Percentiles rank a stretch among this genome's conserved stretches.
phyloP scores from a whole-genome alignment of 92 coral and sea anemone species.

The Hydrozoanthus gracilis region DNA sequence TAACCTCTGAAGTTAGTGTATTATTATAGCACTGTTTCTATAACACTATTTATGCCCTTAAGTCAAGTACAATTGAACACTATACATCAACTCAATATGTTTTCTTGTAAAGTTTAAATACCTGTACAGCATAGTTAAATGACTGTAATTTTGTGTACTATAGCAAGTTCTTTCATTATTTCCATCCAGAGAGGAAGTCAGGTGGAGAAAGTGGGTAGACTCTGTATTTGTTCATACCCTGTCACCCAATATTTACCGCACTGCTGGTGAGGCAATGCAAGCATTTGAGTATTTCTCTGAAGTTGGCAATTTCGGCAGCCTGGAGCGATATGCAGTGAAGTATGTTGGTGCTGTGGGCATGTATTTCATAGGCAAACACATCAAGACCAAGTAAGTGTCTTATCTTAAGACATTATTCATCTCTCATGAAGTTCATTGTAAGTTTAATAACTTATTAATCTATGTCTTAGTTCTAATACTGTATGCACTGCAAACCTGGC shows the following conservation, averaged over 20 bases:
- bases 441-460: no score
- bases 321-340: constrained; percentile 83
- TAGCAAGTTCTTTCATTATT: background rate
- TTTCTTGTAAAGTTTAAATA: no score
- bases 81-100: no score
- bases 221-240: constrained; percentile 88
- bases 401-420: background rate
- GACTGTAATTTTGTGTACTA: no score
- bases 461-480: background rate
- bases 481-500: background rate
- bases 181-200: constrained; percentile 80
- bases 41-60: no score
- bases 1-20: no score
- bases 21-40: no score
- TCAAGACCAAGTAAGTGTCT: constrained; percentile 77
- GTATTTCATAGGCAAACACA: constrained; percentile 92
- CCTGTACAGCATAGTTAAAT: no score
- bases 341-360: constrained; percentile 87
- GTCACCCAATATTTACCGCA: constrained; percentile 99
- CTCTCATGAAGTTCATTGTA: background rate
- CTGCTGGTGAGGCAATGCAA: constrained; percentile 87
- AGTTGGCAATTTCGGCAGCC: constrained; percentile 78
- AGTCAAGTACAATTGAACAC: no score
- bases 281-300: constrained; percentile 94
- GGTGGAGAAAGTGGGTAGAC: constrained; percentile 97